phyloP scores from a whole-genome alignment of 2,888 invertebrate species.

The Melanargia galathea region DNA sequence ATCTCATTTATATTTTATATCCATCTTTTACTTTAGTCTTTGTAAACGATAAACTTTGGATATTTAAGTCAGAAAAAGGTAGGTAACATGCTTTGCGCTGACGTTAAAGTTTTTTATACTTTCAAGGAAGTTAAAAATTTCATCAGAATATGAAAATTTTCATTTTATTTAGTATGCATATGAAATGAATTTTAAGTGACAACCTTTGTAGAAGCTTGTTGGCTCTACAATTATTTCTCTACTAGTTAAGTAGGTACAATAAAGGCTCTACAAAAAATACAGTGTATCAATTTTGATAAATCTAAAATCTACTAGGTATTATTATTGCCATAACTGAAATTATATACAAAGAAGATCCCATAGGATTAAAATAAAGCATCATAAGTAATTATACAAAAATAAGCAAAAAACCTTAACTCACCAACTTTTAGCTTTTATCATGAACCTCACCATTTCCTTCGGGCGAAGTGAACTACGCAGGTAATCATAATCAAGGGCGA shows the following conservation, averaged over 20 bases:
- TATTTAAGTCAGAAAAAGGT: constrained; percentile 18
- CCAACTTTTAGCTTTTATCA: no score
- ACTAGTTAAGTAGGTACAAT: no score
- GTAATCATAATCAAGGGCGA: background rate
- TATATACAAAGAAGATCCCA: no score
- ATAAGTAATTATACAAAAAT: no score
- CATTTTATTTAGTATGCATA: constrained; percentile 15
- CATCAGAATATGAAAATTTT: constrained; percentile 14
- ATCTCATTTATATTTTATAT: background rate
- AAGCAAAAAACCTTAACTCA: no score
- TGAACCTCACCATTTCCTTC: no score
- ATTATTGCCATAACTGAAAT: no score
- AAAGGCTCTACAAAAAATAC: no score
- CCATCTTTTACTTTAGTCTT: background rate
- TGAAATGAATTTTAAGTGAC: constrained; percentile 6
- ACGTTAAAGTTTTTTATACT: constrained; percentile 12
- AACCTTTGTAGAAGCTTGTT: background rate
- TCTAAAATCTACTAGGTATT: no score
- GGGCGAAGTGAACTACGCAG: background rate
- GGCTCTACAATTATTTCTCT: background rate
- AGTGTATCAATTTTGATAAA: no score
- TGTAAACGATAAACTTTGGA: constrained; percentile 1
- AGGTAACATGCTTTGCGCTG: constrained; percentile 6
- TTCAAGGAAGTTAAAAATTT: constrained; percentile 14
- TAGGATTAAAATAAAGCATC: no score